A percentile compares a stretch with the other conserved stretches of the same genome.
Evolutionary conservation across 1,140 invertebrate genomes (phyloP).

Genomic region (Zaprionus gabonicus): DNA sequence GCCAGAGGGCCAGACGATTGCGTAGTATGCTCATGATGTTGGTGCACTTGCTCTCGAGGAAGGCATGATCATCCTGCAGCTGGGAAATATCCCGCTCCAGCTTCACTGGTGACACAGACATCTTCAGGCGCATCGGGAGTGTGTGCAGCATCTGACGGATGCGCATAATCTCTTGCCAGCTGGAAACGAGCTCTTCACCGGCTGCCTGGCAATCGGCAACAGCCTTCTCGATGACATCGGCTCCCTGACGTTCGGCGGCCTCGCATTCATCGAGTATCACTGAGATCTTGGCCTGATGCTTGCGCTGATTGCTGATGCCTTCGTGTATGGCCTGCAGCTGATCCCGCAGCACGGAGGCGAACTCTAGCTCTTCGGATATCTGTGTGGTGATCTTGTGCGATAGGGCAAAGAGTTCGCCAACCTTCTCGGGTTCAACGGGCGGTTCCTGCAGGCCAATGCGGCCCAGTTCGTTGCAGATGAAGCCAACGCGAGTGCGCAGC

Average conservation of each 20-base stretch:
- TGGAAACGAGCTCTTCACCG: conserved; percentile 87
- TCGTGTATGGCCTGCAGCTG: conserved; percentile 89
- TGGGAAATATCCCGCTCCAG: conserved; percentile 90
- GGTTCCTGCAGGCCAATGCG: conserved; percentile 88
- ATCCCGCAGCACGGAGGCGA: conserved; percentile 88
- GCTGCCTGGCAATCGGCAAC: conserved; percentile 88
- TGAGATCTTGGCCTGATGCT: conserved; percentile 88
- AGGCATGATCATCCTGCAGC: conserved; percentile 89
- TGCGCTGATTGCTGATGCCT: conserved; percentile 88
- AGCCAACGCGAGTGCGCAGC: conserved; percentile 89
- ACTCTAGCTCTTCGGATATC: conserved; percentile 90
- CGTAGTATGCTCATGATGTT: conserved; percentile 88
- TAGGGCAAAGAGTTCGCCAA: conserved; percentile 88
- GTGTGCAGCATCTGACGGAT: conserved; percentile 90
- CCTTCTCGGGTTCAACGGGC: conserved; percentile 89
- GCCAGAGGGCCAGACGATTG: conserved; percentile 89
- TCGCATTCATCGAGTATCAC: conserved; percentile 89
- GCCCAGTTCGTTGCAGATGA: conserved; percentile 91
- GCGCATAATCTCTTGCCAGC: conserved; percentile 91
- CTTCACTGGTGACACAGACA: conserved; percentile 90
- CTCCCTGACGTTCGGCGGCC: conserved; percentile 88
- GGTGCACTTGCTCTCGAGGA: conserved; percentile 88
- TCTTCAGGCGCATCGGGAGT: conserved; percentile 88
- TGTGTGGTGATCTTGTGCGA: conserved; percentile 89
- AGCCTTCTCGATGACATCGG: conserved; percentile 89